phyloP scores from a whole-genome alignment of 2,113 vertebrate species.

The Aleadryas rufinucha region DNA sequence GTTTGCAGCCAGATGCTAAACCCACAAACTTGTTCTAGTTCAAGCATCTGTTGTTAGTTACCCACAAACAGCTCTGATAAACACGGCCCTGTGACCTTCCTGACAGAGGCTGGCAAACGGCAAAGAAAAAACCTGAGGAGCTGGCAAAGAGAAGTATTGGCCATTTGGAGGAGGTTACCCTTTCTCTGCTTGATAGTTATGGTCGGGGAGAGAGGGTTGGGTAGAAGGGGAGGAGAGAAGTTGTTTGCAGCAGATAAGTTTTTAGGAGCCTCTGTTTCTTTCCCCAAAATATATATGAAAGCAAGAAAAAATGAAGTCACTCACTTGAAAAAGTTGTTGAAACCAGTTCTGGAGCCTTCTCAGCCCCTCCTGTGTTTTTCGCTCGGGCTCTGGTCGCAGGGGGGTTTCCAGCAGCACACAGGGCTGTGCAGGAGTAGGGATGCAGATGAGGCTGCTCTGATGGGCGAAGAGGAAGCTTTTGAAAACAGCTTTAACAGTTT shows the following conservation, averaged over 20 bases:
- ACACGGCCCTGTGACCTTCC: not conserved
- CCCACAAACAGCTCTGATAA: not conserved
- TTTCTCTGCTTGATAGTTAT: not conserved
- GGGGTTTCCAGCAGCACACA: accelerated
- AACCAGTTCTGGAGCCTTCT: not conserved
- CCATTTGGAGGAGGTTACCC: not conserved
- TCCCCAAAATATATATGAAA: not conserved
- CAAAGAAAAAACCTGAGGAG: not conserved
- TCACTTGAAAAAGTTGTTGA: constrained; percentile 30
- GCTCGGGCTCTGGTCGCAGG: not conserved
- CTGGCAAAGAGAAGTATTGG: not conserved
- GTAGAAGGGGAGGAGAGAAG: not conserved
- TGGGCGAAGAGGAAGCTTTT: not conserved
- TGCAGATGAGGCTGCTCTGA: not conserved
- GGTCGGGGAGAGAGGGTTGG: not conserved
- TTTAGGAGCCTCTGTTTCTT: not conserved
- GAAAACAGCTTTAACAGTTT: not conserved
- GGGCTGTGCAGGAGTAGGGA: not conserved
- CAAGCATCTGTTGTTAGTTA: not conserved
- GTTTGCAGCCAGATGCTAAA: not conserved
- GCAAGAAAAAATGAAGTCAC: not conserved
- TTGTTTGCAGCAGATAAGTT: not conserved
- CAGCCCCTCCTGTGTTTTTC: not conserved
- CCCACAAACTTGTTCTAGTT: not conserved
- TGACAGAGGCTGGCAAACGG: accelerated